Evolutionary conservation across 2,113 vertebrate genomes (phyloP), one percentile per base, ranked within the genome.

Genomic region (Phyllostomus hastatus): DNA sequence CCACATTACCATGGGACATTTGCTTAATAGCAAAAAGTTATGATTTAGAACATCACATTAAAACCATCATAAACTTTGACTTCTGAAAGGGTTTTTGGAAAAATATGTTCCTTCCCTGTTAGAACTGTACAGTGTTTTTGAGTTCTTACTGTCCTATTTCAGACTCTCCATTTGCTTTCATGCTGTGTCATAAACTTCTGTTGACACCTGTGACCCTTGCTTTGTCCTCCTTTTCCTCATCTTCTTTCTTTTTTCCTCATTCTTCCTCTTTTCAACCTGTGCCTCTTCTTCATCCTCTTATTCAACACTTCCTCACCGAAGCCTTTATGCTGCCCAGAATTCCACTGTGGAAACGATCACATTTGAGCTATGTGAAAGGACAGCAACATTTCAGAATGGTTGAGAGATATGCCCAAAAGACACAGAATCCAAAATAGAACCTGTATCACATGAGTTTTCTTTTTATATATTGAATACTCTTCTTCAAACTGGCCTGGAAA

Each of bases 31-130:
- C 48, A 31, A 70, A 78, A 85, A 91, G 50, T 92, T 92, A 38
- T 92, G 69, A 90, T 91, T 95, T 94, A 95, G 50, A 96, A 73
- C 86, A 93, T 88, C 46, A 59, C 78, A 84, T 95, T 97, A 94
- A 95, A 96, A 54, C 82, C 73, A 7, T 87, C 94, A 94, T 96
- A 97, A 96, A 95, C 78, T 91, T 91, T 91, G 35, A 41, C 41
- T 96, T 93, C 72, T 93, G 61, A 89, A 86, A 79, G 61, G 11
- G n/a, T 91, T 10, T 97, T 93, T 82, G 20, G 76, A 96, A 97
- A 84, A 59, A 48, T 46, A 11, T 28, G 12, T 61, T 94, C 17
- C 61, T 85, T 96, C 52, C 11, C 31, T 52, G 11, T 67, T n/a
- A 52, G n/a, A 52, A 95, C 48, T 78, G 17, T 78, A 7, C 5